Base-by-base conservation (phyloP, 2,888 invertebrate species). In the Dascillus cervinus region DNA sequence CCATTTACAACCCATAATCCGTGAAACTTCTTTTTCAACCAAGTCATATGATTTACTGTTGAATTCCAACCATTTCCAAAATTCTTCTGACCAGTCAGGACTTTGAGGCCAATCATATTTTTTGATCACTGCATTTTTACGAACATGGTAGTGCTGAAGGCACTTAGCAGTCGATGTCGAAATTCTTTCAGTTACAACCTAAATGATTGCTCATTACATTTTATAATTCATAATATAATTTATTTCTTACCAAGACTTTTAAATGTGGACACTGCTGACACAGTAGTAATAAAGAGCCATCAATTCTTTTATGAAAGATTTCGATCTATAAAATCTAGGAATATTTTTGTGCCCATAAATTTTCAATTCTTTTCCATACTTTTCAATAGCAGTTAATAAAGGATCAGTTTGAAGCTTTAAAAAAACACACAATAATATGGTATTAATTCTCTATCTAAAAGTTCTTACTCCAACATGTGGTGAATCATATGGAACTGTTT, bases 141-240 rank as follows among this genome's bases (percentile, higher is more conserved):
- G 66, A 1, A 89, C 72, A 43, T 77, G 66, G 2, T 86, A 64
- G 30, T 69, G 66, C 11, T 70, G 68, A 31, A 87, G 62, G 43
- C 75, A 73, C 48, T 71, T 73, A 1, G 77, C 78, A 0, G 86
- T 87, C 0, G 81, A 71, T 2, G 86, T 84, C 3, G 87, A 87
- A 34, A 89, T 71, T 49, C 80, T 71, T 56, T 88, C 86, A 4
- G 83, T 73, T 13, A 85, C 68, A 45, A 80, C 65, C 82, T 82
- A 11, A 43, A 44, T 9, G 5, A 10, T 21, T 19, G 11, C 10
- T 2, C 11, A 13, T 21, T 20, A 3, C 8, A n/a, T 24, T 14
- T 23, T 11, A 17, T 25, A 9, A n/a, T n/a, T n/a, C n/a, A n/a
- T n/a, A n/a, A n/a, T n/a, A n/a, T n/a, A n/a, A n/a, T n/a, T n/a